Conservation (phyloP, 2,888 invertebrate species). For the Noctua comes region DNA sequence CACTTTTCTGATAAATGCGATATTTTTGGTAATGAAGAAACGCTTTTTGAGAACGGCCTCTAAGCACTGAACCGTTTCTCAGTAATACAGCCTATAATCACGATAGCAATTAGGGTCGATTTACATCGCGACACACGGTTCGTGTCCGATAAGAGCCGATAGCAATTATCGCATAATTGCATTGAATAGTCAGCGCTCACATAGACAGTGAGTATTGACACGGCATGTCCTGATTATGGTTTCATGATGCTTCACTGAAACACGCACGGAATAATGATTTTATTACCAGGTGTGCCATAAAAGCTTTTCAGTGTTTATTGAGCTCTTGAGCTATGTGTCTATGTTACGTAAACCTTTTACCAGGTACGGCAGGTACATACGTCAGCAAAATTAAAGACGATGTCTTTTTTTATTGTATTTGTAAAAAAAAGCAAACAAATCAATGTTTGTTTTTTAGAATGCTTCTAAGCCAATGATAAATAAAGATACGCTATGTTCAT, state of each 20-base stretch:
- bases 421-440: not conserved
- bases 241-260: slow-evolving; percentile 31
- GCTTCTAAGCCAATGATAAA: no score
- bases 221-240: slow-evolving; percentile 36
- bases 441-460: no score
- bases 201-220: slow-evolving; percentile 31
- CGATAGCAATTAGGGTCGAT: slow-evolving; percentile 32
- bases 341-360: not conserved
- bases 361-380: not conserved
- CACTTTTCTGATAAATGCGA: not conserved
- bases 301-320: slow-evolving; percentile 3
- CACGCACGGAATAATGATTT: slow-evolving; percentile 36
- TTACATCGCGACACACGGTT: slow-evolving; percentile 10
- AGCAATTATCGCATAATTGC: slow-evolving; percentile 49
- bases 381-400: not conserved
- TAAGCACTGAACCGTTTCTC: not conserved
- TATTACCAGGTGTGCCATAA: not conserved
- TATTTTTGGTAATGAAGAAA: not conserved
- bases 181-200: slow-evolving; percentile 30
- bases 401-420: not conserved
- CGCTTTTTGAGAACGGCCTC: not conserved
- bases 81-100: slow-evolving; percentile 2
- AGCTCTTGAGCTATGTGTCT: not conserved
- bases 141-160: slow-evolving; percentile 19
- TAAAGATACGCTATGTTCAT: no score